Conservation (phyloP, 2,888 invertebrate genomes). For the Athetis lepigone region DNA sequence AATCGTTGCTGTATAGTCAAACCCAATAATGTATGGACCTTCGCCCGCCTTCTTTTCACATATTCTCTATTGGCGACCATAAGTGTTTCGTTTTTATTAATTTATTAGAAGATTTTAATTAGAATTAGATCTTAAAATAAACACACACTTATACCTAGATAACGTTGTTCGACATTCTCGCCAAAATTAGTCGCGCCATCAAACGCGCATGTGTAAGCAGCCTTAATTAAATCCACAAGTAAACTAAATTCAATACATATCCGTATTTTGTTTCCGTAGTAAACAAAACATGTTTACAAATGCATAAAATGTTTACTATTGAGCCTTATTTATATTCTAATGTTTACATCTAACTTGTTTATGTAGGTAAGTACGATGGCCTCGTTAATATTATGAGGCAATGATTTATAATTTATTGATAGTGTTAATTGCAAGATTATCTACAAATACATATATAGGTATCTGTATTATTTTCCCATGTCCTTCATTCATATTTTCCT, state of each 20-base stretch:
- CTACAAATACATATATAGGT: no score
- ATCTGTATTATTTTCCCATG: no score
- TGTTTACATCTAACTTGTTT: slow-evolving; percentile 31
- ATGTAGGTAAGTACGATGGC: neutral
- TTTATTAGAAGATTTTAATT: no score
- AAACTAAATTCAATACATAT: slow-evolving; percentile 37
- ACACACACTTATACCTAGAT: neutral
- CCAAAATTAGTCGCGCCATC: neutral
- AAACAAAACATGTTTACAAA: slow-evolving; percentile 50
- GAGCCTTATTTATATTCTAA: slow-evolving; percentile 15
- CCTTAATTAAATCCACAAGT: slow-evolving; percentile 40
- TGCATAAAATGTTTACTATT: slow-evolving; percentile 38
- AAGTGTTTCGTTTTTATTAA: no score
- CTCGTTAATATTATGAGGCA: slow-evolving; percentile 23
- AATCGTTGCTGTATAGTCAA: no score
- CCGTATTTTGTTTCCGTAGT: slow-evolving; percentile 46
- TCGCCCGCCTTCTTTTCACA: no score
- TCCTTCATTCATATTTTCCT: no score
- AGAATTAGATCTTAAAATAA: no score
- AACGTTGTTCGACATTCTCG: neutral
- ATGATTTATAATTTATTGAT: slow-evolving; percentile 4
- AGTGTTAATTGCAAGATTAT: no score
- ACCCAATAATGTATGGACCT: no score
- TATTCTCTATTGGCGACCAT: no score
- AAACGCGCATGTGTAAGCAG: slow-evolving; percentile 16